These are phyloP conservation scores for Halesus radiatus DNA, from an alignment of 1,140 invertebrate genomes.

Conservation along the genomic window DNA sequence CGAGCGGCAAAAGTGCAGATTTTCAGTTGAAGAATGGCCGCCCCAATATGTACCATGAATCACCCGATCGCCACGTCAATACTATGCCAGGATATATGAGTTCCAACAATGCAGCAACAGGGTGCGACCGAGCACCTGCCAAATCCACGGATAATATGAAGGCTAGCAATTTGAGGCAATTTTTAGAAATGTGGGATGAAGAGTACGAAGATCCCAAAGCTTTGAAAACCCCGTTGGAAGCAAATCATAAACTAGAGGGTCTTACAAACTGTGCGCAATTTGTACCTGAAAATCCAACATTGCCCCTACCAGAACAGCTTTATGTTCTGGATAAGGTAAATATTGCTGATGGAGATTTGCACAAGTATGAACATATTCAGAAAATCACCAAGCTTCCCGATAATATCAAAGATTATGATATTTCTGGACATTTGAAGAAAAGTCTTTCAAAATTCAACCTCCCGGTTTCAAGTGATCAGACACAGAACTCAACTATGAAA, in stretches of 20 bases:
- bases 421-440: constrained; percentile 28
- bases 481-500: background rate
- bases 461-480: background rate
- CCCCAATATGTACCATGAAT: constrained; percentile 12
- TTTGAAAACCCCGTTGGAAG: constrained; percentile 26
- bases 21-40: background rate
- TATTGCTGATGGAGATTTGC: constrained; percentile 66
- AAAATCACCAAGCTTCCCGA: constrained; percentile 69
- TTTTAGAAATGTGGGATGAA: constrained; percentile 70
- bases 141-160: constrained; percentile 19
- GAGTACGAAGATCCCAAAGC: constrained; percentile 64
- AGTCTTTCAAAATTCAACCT: constrained; percentile 39
- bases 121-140: background rate
- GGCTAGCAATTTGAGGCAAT: constrained; percentile 66
- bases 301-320: constrained; percentile 62
- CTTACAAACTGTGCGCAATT: constrained; percentile 4
- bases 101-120: background rate
- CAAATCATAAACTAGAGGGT: constrained; percentile 50
- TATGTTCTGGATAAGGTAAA: constrained; percentile 67
- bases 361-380: constrained; percentile 69
- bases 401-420: constrained; percentile 61
- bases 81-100: background rate
- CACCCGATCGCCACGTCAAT: background rate
- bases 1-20: constrained; percentile 66
- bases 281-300: constrained; percentile 52